Base-by-base conservation (phyloP, 2,888 invertebrate species). In the Hirtodrosophila histrioides region DNA sequence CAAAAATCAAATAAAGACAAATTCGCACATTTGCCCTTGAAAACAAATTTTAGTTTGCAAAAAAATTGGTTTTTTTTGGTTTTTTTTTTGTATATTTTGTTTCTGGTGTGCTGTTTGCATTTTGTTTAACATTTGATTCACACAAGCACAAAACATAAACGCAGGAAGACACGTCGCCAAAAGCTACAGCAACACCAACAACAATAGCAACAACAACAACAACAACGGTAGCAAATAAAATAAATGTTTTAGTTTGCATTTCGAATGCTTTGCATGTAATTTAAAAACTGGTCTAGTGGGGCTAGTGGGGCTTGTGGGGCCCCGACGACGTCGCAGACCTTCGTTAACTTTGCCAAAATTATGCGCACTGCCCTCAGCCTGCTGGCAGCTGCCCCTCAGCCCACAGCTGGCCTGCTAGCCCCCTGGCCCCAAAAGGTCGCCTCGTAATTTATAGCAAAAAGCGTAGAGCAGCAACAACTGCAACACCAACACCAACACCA, bases 261-360 rank as follows among this genome's bases (percentile, higher is more conserved):
- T 71, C 60, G 84, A 88, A 84, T 84, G 86, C 83, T 85, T 86
- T 86, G 87, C 88, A 89, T 88, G 88, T 89, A 89, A 89, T 89
- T 88, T 86, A 78, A 85, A 86, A 84, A 88, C 88, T 88, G 87
- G 88, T 84, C 88, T 88, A 88, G 83, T 70, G 83, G 83, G 85
- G 70, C 48, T n/a, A n/a, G n/a, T n/a, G n/a, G 87, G 88, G 88
- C 88, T 88, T 86, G 83, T 70, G 83, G 83, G 85, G 70, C 48
- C 64, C 50, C 41, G 40, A 49, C 35, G 17, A 17, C 54, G 35
- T 56, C 64, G 62, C 71, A 72, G 84, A 84, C 85, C 89, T 88
- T 88, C 80, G 87, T 79, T 78, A 80, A 78, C 76, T 85, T 86
- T 89, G 89, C 88, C 81, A 89, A 88, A 89, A 89, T 88, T 88